These are phyloP conservation scores for Mantis religiosa DNA, from an alignment of 2,888 invertebrate species.

Conservation along the genomic window DNA sequence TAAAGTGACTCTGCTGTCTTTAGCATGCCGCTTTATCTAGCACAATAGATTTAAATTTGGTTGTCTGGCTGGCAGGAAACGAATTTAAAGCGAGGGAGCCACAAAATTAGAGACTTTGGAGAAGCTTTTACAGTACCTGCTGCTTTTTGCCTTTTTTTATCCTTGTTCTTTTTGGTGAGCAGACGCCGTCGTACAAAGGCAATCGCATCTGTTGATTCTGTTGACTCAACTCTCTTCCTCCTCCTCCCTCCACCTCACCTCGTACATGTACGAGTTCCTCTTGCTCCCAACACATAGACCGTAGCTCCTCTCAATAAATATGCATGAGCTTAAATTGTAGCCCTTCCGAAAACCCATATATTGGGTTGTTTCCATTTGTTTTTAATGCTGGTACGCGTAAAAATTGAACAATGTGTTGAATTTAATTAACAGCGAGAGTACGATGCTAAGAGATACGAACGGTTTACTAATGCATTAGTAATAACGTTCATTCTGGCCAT, in stretches of 20 bases:
- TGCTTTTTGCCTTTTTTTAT: neutral
- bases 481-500: neutral
- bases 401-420: neutral
- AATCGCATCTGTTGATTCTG: neutral
- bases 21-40: neutral
- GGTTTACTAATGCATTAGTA: neutral
- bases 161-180: neutral
- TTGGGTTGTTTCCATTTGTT: neutral
- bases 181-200: neutral
- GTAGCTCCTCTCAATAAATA: neutral
- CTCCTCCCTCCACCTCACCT: too few relatives aligned
- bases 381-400: neutral
- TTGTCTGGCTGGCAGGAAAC: neutral
- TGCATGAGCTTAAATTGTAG: neutral
- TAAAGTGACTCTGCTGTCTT: neutral
- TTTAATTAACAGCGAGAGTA: neutral
- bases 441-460: neutral
- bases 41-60: neutral
- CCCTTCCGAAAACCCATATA: neutral
- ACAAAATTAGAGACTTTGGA: neutral
- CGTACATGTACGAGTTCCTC: neutral
- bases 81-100: neutral
- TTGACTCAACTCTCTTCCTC: neutral
- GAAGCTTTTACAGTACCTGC: neutral
- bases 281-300: neutral